These are phyloP conservation scores for Melipona beecheii DNA, from an alignment of 2,888 invertebrate genomes.

Conservation along the genomic window DNA sequence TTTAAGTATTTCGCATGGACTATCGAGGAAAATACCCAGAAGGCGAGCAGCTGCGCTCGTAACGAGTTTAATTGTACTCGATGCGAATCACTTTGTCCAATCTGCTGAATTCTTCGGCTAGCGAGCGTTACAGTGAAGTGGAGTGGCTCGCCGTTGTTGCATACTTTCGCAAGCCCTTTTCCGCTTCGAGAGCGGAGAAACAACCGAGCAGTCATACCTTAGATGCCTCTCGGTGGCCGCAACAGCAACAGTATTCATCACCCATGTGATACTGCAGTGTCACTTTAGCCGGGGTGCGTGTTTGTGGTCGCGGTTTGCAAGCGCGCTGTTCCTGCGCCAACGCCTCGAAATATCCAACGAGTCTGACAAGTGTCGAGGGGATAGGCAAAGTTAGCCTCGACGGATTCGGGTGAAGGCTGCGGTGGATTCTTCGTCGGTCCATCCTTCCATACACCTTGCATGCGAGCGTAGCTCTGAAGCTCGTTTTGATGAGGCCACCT, in stretches of 20 bases:
- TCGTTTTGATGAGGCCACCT: not conserved
- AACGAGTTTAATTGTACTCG: not conserved
- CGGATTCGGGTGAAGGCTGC: not conserved
- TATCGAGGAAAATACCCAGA: too few relatives aligned
- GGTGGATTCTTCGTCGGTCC: not conserved
- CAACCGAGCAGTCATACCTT: not conserved
- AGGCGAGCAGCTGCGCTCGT: too few relatives aligned
- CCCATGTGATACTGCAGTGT: not conserved
- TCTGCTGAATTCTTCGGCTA: too few relatives aligned
- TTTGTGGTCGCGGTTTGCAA: not conserved
- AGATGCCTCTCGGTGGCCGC: not conserved
- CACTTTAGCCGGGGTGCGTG: not conserved
- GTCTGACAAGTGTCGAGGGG: not conserved
- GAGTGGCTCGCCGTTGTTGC: too few relatives aligned
- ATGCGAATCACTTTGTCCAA: not conserved
- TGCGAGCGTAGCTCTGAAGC: not conserved
- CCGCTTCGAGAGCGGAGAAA: not conserved
- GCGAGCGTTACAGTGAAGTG: too few relatives aligned
- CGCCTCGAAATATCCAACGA: conserved; percentile 1
- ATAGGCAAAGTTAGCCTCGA: not conserved
- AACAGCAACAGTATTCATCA: not conserved
- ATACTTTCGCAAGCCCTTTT: not conserved
- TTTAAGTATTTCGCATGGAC: too few relatives aligned
- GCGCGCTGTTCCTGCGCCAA: not conserved
- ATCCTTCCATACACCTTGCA: not conserved